Percentiles rank a stretch among this genome's conserved stretches.
Evolutionary conservation across 2,113 vertebrate genomes (phyloP).

Genomic region (Phalacrocorax aristotelis): DNA sequence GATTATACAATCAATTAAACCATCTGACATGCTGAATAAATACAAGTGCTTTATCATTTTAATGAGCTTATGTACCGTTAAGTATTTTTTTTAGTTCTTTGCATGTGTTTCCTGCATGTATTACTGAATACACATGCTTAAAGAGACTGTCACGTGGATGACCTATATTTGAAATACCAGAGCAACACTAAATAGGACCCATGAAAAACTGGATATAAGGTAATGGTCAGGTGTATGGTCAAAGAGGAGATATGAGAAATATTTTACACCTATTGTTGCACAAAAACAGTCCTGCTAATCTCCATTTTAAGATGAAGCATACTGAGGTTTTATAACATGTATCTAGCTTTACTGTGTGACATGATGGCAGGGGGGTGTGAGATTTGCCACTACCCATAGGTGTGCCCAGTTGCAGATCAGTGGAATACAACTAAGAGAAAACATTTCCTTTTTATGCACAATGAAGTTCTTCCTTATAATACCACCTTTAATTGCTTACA

Average conservation of each 20-base stretch:
- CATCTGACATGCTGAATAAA: constrained; percentile 67
- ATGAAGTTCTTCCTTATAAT: background rate
- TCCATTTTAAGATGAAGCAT: background rate
- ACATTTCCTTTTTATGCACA: background rate
- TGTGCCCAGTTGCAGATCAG: background rate
- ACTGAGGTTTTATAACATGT: background rate
- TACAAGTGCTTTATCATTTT: constrained; percentile 60
- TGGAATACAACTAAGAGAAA: background rate
- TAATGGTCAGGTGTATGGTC: background rate
- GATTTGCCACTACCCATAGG: background rate
- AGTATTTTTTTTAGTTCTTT: constrained; percentile 37
- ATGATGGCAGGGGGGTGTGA: background rate
- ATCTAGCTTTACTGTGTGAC: background rate
- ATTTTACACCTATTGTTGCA: background rate
- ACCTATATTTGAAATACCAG: constrained; percentile 36
- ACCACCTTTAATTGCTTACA: background rate
- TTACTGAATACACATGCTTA: constrained; percentile 30
- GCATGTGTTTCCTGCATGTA: constrained; percentile 36
- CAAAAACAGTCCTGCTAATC: background rate
- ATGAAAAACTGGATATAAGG: background rate
- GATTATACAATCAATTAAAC: constrained; percentile 69
- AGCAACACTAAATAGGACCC: background rate
- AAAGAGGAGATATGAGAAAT: background rate
- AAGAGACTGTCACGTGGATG: background rate
- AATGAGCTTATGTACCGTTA: constrained; percentile 47